Evolutionary conservation across 2,888 invertebrate species (phyloP).

Genomic region (Halictus ligatus): DNA sequence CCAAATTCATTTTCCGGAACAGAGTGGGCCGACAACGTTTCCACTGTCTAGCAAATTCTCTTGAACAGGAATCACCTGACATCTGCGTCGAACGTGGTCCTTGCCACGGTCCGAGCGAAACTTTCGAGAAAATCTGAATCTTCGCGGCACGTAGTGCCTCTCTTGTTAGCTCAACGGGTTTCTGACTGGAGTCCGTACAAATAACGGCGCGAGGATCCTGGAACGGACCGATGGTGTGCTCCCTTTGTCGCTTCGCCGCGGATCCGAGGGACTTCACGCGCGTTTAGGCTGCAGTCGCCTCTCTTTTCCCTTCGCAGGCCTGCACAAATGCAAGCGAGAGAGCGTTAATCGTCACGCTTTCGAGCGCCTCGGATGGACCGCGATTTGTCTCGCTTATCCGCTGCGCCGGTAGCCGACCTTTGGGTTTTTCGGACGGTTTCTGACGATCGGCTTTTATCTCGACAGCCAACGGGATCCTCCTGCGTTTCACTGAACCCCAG

Average conservation of each 20-base stretch:
- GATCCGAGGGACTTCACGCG: conserved; percentile 64
- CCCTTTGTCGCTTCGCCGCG: conserved; percentile 58
- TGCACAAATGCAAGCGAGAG: neutral
- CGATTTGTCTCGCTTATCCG: conserved; percentile 66
- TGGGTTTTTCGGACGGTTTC: conserved; percentile 48
- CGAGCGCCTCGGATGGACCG: conserved; percentile 37
- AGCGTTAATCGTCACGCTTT: conserved; percentile 68
- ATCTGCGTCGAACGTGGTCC: neutral
- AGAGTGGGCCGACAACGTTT: neutral
- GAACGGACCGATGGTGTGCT: neutral
- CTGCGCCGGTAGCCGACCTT: conserved; percentile 54
- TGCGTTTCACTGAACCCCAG: neutral
- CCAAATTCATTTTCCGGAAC: neutral
- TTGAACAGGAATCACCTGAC: neutral
- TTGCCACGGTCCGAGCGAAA: neutral
- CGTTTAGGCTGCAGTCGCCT: conserved; percentile 56
- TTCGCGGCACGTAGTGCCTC: conserved; percentile 1
- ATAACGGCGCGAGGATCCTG: neutral
- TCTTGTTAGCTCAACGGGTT: conserved; percentile 11
- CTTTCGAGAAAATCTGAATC: neutral
- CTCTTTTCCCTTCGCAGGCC: conserved; percentile 32
- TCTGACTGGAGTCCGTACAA: neutral
- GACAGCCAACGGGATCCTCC: neutral
- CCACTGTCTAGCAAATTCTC: neutral
- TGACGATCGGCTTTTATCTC: neutral